phyloP scores from a whole-genome alignment of 2,113 vertebrate species.

The Ceyx cyanopectus region DNA sequence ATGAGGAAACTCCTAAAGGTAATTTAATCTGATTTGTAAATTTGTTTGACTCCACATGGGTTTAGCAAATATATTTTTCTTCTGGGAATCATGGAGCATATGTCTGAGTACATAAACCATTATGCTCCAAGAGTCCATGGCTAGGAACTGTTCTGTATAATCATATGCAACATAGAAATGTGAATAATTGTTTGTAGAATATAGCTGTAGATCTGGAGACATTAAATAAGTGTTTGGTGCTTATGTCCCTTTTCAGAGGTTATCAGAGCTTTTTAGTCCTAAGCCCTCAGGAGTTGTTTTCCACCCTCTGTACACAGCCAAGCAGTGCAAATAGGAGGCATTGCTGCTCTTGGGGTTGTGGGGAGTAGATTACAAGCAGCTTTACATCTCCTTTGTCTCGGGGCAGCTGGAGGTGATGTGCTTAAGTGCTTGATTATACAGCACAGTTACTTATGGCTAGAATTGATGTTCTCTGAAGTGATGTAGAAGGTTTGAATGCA shows the following conservation, averaged over 20 bases:
- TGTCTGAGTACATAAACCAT: not conserved
- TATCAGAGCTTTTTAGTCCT: not conserved
- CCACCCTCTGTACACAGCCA: not conserved
- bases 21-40: not conserved
- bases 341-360: not conserved
- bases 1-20: slow-evolving; percentile 99
- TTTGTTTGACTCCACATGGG: not conserved
- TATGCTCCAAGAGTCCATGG: not conserved
- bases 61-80: not conserved
- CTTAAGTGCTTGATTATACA: not conserved
- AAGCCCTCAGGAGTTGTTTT: not conserved
- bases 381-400: not conserved
- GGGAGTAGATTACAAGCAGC: not conserved
- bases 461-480: not conserved
- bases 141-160: not conserved
- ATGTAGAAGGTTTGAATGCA: not conserved
- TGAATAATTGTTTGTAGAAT: not conserved
- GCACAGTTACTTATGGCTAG: not conserved
- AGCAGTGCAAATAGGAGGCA: not conserved
- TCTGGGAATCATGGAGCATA: not conserved
- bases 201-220: not conserved
- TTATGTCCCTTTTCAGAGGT: not conserved
- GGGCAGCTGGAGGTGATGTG: not conserved
- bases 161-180: not conserved
- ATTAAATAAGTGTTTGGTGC: not conserved